Percentiles rank a stretch among this genome's conserved stretches.
These are phyloP conservation scores for Paralvinella palmiformis DNA, from an alignment of 1,140 invertebrate species.

Conservation along the genomic window DNA sequence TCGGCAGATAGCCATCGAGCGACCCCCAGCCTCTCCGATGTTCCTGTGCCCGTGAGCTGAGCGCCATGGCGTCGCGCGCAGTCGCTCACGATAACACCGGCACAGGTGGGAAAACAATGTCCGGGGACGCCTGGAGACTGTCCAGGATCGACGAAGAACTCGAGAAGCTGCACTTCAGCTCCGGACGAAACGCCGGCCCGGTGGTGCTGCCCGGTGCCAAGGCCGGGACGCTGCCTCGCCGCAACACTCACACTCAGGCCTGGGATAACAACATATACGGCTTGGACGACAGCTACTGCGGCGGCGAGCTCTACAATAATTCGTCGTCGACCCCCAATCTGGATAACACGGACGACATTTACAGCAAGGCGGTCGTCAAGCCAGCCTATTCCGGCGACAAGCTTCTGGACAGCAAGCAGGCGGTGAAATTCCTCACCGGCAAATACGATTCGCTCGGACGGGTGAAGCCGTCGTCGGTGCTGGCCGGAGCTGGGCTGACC, in stretches of 20 bases:
- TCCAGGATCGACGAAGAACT: constrained; percentile 6
- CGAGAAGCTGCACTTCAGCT: background rate
- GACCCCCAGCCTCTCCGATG: no score
- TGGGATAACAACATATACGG: no score
- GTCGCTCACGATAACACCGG: no score
- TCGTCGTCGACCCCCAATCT: background rate
- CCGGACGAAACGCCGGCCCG: background rate
- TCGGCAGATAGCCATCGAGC: no score
- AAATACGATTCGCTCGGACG: constrained; percentile 32
- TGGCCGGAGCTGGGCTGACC: no score
- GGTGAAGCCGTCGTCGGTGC: no score
- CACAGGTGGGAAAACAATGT: no score
- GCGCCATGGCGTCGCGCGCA: no score
- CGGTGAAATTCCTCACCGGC: constrained; percentile 24
- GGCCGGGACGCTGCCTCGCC: background rate
- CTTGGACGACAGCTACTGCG: no score
- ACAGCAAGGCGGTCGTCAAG: constrained; percentile 1
- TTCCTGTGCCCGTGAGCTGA: no score
- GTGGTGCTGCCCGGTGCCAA: background rate
- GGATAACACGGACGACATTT: background rate
- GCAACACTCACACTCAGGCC: background rate
- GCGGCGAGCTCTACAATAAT: no score
- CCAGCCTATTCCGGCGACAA: background rate
- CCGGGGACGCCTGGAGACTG: background rate
- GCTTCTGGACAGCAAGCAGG: background rate